Conservation (phyloP, 2,888 invertebrate species). For the Oscheius sp. region DNA sequence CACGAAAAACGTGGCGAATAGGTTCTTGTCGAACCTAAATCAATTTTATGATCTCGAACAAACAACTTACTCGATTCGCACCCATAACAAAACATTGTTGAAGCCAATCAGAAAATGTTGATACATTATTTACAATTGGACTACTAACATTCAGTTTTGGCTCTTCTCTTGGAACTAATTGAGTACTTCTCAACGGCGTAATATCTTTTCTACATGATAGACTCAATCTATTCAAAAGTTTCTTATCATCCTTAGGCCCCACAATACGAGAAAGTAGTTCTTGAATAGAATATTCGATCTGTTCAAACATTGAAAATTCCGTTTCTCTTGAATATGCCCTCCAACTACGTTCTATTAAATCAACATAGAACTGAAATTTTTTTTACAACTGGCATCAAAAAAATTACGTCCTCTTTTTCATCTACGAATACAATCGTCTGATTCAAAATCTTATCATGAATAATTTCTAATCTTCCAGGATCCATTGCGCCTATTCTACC, state of each 20-base stretch:
- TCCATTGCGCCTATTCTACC: slow-evolving; percentile 32
- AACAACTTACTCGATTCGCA: slow-evolving; percentile 18
- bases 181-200: slow-evolving; percentile 10
- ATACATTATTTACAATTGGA: slow-evolving; percentile 26
- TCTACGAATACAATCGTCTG: slow-evolving; percentile 21
- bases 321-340: slow-evolving; percentile 18
- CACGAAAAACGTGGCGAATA: slow-evolving; percentile 12
- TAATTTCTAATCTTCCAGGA: slow-evolving; percentile 28
- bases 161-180: not conserved
- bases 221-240: slow-evolving; percentile 14
- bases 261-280: slow-evolving; percentile 19
- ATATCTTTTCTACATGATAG: slow-evolving; percentile 26
- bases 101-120: slow-evolving; percentile 16
- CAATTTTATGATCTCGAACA: not conserved
- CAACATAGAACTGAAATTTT: slow-evolving; percentile 22
- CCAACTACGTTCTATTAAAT: slow-evolving; percentile 32
- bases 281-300: slow-evolving; percentile 25
- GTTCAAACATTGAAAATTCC: slow-evolving; percentile 20
- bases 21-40: slow-evolving; percentile 18
- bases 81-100: slow-evolving; percentile 25
- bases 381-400: not conserved
- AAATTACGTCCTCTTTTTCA: slow-evolving; percentile 9
- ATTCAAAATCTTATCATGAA: not conserved
- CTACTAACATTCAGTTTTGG: not conserved
- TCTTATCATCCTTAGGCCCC: not conserved